phyloP scores from a whole-genome alignment of 92 coral and sea anemone species.

The Palythoa caribaeorum region DNA sequence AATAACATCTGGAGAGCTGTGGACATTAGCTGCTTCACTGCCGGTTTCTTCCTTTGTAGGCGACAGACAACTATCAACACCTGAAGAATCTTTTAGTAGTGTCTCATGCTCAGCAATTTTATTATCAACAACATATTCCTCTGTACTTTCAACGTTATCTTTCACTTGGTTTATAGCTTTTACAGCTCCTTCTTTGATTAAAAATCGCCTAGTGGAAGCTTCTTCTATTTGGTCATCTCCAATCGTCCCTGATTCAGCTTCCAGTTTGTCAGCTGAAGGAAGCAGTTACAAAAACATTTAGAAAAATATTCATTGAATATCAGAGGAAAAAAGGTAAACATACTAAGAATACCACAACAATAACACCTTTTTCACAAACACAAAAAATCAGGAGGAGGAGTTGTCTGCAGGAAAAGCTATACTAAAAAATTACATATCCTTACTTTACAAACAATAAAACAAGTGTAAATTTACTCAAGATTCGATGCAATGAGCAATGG shows the following conservation, averaged over 20 bases:
- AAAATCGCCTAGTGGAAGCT: not conserved
- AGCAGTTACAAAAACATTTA: not conserved
- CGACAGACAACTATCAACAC: not conserved
- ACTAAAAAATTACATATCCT: too few species aligned
- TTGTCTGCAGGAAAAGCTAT: too few species aligned
- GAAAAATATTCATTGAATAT: too few species aligned
- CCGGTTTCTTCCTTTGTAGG: not conserved
- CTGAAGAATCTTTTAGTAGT: not conserved
- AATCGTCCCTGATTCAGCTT: not conserved
- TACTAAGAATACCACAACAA: not conserved
- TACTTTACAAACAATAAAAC: too few species aligned
- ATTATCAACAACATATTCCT: not conserved
- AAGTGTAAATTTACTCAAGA: too few species aligned
- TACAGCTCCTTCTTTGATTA: not conserved
- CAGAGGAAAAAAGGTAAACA: not conserved
- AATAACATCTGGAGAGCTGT: conserved; percentile 87
- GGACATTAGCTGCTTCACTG: conserved; percentile 10
- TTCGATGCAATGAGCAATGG: too few species aligned
- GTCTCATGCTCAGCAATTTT: not conserved
- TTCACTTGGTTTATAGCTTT: not conserved
- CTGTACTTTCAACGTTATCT: not conserved
- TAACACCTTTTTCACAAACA: not conserved
- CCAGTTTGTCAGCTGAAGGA: not conserved
- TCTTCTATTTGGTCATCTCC: not conserved
- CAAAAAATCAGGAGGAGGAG: not conserved